Evolutionary conservation across 37 sponge, comb jelly and placozoan genomes (phyloP).

Genomic region (Spongilla lacustris): DNA sequence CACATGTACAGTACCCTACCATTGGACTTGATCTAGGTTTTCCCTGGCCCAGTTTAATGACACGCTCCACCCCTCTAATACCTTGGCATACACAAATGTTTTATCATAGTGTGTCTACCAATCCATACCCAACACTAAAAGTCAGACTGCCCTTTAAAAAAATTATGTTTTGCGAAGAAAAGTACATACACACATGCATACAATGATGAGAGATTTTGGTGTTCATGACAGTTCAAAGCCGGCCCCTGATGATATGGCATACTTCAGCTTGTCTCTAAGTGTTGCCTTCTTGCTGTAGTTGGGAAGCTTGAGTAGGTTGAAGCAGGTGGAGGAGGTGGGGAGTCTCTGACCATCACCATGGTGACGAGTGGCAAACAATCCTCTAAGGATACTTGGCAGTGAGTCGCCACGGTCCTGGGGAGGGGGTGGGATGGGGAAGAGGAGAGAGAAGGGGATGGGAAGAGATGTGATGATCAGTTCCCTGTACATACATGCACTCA

Average conservation of each 20-base stretch:
- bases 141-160: too few relatives aligned
- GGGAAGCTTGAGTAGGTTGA: constrained; percentile 96
- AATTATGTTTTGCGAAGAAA: neutral
- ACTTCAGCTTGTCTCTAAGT: constrained; percentile 90
- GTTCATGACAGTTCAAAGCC: constrained; percentile 97
- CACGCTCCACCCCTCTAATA: too few relatives aligned
- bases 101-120: too few relatives aligned
- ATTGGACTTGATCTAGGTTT: too few relatives aligned
- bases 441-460: neutral
- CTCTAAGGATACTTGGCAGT: constrained; percentile 70
- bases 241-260: constrained; percentile 87
- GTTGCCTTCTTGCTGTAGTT: constrained; percentile 82
- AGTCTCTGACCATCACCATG: constrained; percentile 63
- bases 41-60: too few relatives aligned
- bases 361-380: constrained; percentile 64
- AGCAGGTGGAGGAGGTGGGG: constrained; percentile 98
- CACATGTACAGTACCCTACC: too few relatives aligned
- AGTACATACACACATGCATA: neutral
- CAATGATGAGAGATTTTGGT: neutral
- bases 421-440: neutral
- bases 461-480: neutral
- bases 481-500: too few relatives aligned
- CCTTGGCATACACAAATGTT: too few relatives aligned
- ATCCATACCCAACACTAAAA: too few relatives aligned
- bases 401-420: constrained; percentile 75